Evolutionary conservation across 2,797 vertebrate genomes (phyloP).

Genomic region (Brotogeris chrysoptera): DNA sequence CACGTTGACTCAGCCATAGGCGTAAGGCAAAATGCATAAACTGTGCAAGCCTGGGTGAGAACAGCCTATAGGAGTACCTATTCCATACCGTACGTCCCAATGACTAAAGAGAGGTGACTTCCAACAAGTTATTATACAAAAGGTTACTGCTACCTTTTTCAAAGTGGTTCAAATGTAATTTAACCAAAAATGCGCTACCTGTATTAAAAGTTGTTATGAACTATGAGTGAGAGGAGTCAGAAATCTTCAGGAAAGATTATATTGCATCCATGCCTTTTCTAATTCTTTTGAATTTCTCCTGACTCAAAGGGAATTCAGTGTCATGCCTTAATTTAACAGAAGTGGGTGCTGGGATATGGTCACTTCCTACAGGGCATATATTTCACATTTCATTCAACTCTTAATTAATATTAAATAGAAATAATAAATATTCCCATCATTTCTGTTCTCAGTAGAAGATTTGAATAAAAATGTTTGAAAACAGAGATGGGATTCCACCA

Average conservation of each 20-base stretch:
- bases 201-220: not conserved
- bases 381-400: not conserved
- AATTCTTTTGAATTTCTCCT: not conserved
- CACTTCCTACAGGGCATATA: not conserved
- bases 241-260: not conserved
- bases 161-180: not conserved
- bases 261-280: not conserved
- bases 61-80: not conserved
- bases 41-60: not conserved
- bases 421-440: constrained; percentile 2
- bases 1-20: not conserved
- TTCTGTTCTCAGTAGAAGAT: not conserved
- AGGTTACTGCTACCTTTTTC: not conserved
- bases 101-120: not conserved
- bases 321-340: not conserved
- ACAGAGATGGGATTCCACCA: too few species aligned
- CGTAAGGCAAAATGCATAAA: rapidly evolving
- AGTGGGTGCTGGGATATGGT: not conserved
- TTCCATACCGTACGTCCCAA: rapidly evolving
- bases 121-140: not conserved
- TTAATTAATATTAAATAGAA: not conserved
- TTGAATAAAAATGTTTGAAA: too few species aligned
- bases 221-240: not conserved
- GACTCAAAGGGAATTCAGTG: not conserved
- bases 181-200: not conserved